A percentile compares a stretch with the other conserved stretches of the same genome.
Evolutionary conservation across 2,888 invertebrate species (phyloP).

Genomic region (Penaeus monodon): DNA sequence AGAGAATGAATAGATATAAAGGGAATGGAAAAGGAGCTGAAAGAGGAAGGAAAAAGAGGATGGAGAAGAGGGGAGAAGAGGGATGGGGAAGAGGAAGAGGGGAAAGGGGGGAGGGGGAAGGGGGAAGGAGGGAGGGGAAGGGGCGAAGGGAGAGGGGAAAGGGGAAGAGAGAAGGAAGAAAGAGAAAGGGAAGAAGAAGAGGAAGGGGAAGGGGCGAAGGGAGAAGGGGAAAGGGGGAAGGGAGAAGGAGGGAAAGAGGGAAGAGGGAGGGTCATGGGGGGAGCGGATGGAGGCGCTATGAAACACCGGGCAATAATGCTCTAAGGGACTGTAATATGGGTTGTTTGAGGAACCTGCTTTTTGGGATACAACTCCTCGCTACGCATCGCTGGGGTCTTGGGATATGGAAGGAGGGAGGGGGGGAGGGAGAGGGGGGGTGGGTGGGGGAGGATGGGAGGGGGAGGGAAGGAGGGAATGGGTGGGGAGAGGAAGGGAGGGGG

Average conservation of each 20-base stretch:
- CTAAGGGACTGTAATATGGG: no score
- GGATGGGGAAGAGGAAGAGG: no score
- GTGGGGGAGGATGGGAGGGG: not conserved
- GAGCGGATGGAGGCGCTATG: no score
- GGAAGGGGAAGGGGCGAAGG: not conserved
- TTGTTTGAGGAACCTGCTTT: no score
- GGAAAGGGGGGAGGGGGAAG: not conserved
- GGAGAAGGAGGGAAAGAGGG: not conserved
- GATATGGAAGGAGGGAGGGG: slow-evolving; percentile 1
- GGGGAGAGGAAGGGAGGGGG: not conserved
- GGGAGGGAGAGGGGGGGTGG: not conserved
- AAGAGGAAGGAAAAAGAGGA: no score
- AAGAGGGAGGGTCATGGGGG: no score
- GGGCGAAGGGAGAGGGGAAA: not conserved
- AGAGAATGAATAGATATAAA: not conserved
- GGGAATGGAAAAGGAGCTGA: not conserved
- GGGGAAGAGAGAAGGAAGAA: no score
- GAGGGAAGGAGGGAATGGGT: no score
- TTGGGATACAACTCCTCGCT: not conserved
- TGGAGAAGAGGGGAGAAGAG: not conserved
- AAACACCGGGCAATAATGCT: no score
- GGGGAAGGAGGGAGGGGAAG: not conserved
- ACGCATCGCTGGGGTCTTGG: slow-evolving; percentile 14
- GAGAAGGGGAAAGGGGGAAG: not conserved
- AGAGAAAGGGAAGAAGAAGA: not conserved